Evolutionary conservation across 2,113 vertebrate species (phyloP).

Genomic region (Gavialis gangeticus): DNA sequence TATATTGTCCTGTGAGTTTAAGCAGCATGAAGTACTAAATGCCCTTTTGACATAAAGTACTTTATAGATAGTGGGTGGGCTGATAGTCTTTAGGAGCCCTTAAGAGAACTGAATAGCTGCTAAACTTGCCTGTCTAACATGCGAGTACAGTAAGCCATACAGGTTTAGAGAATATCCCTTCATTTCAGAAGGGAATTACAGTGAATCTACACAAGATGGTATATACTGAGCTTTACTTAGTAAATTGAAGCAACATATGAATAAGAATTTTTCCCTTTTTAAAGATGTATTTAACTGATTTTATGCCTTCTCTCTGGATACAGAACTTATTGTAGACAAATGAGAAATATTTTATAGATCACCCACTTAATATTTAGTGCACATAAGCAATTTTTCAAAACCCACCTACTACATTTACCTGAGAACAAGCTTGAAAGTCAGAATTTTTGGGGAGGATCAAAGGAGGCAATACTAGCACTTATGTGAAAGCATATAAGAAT

Average conservation of each 20-base stretch:
- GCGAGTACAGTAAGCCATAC: background rate
- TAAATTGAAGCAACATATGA: background rate
- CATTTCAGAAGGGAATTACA: background rate
- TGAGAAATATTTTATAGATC: background rate
- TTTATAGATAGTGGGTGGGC: background rate
- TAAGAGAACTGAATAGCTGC: background rate
- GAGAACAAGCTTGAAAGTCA: background rate
- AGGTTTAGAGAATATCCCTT: background rate
- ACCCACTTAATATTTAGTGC: background rate
- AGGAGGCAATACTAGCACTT: background rate
- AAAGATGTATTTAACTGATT: background rate
- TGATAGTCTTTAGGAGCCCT: background rate
- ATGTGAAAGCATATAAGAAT: background rate
- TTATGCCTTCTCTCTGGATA: background rate
- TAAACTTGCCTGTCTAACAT: background rate
- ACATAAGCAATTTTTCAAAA: background rate
- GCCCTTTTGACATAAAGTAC: background rate
- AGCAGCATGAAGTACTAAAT: background rate
- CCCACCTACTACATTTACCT: background rate
- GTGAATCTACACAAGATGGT: background rate
- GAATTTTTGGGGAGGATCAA: background rate
- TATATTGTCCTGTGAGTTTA: background rate
- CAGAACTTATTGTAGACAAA: background rate
- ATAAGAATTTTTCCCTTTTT: background rate
- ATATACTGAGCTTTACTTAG: background rate